Percentiles rank a stretch among this genome's conserved stretches.
phyloP scores from a whole-genome alignment of 2,113 vertebrate species.

The Chamaetylas fuelleborni region DNA sequence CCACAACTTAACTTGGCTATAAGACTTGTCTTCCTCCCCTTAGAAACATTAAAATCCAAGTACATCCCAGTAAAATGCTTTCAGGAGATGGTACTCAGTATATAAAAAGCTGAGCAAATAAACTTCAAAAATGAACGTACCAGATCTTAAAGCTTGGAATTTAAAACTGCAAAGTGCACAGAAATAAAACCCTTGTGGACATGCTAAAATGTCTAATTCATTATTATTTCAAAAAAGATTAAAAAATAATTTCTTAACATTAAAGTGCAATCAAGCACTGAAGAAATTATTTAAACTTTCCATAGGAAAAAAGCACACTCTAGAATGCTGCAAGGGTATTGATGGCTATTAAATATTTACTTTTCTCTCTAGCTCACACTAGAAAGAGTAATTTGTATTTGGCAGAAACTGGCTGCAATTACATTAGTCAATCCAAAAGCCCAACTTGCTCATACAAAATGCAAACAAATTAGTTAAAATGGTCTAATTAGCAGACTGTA shows the following conservation, averaged over 20 bases:
- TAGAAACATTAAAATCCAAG: slow-evolving; percentile 1
- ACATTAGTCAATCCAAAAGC: slow-evolving; percentile 86
- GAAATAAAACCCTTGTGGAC: slow-evolving; percentile 61
- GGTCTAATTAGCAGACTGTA: slow-evolving; percentile 85
- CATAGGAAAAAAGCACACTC: slow-evolving; percentile 58
- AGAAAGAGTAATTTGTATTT: slow-evolving; percentile 84
- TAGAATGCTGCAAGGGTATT: slow-evolving; percentile 80
- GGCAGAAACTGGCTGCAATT: slow-evolving; percentile 83
- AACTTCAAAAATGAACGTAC: slow-evolving; percentile 34
- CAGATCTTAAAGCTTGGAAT: slow-evolving; percentile 26
- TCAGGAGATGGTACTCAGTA: not conserved
- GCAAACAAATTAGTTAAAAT: slow-evolving; percentile 91
- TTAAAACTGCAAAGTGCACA: slow-evolving; percentile 67
- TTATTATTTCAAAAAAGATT: slow-evolving; percentile 76
- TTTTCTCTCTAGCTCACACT: slow-evolving; percentile 81
- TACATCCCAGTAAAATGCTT: not conserved
- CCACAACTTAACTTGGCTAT: not conserved
- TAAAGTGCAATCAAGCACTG: slow-evolving; percentile 75
- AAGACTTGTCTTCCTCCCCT: not conserved
- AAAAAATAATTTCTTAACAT: slow-evolving; percentile 78
- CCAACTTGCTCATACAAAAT: slow-evolving; percentile 87
- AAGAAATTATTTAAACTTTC: slow-evolving; percentile 80
- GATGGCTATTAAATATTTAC: slow-evolving; percentile 89
- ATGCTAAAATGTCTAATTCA: slow-evolving; percentile 67
- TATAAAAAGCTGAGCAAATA: slow-evolving; percentile 21